Conservation (phyloP, 1,140 invertebrate species). For the Octopus sinensis region DNA sequence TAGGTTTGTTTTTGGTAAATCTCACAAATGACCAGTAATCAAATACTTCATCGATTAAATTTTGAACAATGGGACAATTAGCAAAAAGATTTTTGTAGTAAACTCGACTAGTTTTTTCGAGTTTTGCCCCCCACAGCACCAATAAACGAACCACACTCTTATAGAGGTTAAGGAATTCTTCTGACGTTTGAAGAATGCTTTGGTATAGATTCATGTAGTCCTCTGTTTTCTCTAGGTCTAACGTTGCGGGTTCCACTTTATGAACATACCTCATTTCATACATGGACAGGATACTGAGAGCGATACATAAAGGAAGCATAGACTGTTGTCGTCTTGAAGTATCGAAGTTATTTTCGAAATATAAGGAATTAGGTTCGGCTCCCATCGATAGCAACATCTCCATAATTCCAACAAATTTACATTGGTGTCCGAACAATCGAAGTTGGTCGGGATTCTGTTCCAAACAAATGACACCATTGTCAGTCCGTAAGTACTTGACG, state of each 20-base stretch:
- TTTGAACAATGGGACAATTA: slow-evolving; percentile 13
- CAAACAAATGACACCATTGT: slow-evolving; percentile 1
- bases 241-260: background rate
- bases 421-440: slow-evolving; percentile 24
- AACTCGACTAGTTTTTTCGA: slow-evolving; percentile 1
- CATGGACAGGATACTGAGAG: slow-evolving; percentile 26
- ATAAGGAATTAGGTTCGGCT: slow-evolving; percentile 25
- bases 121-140: slow-evolving; percentile 25
- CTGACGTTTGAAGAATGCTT: background rate
- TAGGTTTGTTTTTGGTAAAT: slow-evolving; percentile 22
- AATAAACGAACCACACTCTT: slow-evolving; percentile 33
- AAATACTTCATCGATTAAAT: slow-evolving; percentile 31
- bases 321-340: background rate
- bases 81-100: slow-evolving; percentile 16
- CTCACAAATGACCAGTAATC: slow-evolving; percentile 27
- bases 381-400: slow-evolving; percentile 32
- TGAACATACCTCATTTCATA: slow-evolving; percentile 23
- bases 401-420: slow-evolving; percentile 30
- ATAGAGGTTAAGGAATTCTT: slow-evolving; percentile 25
- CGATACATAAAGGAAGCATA: slow-evolving; percentile 22
- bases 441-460: slow-evolving; percentile 19
- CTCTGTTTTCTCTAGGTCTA: background rate
- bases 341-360: slow-evolving; percentile 4
- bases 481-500: slow-evolving; percentile 26
- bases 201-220: background rate